Base-by-base conservation (phyloP, 2,888 invertebrate genomes). In the Eristalis pertinax region DNA sequence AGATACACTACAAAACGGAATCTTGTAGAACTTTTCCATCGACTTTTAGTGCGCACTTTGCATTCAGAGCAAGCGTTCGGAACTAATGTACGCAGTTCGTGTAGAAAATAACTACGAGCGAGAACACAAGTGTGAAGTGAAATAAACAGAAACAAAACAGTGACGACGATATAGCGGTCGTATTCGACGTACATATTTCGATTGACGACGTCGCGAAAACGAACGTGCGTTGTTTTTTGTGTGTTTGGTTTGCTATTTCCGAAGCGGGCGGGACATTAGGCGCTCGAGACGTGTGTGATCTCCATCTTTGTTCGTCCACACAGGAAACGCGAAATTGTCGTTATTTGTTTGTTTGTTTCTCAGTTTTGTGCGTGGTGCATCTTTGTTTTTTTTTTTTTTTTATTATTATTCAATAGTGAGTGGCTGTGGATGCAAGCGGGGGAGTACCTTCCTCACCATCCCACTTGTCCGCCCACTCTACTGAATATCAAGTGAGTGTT, bases 41-140 rank as follows among this genome's bases (percentile, higher is more conserved):
- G 82, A 75, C 41, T 82, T 81, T 86, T 86, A 86, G 86, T 86
- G 86, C 86, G 86, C 86, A 86, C 75, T 86, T 86, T 86, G 82
- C 82, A 86, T 86, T 83, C 78, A 83, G 69, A 64, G 82, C 78
- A 86, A 68, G 67, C 82, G 86, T 83, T 83, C 67, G 78, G 64
- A 78, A 86, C 75, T 75, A 50, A 70, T 78, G 65, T 79, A 86
- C 82, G 78, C 82, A 86, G 75, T 72, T 79, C 78, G 63, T 83
- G 50, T 70, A 41, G 15, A 38, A 50, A 78, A 78, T 75, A 72
- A 63, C 24, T 60, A 43, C 32, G 41, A 68, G 38, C 77, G 60
- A 26, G 69, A 56, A 60, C 73, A 77, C 73, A 77, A 43, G 73
- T 80, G 75, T 29, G 69, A 50, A 74, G 68, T 81, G 67, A 29